Evolutionary conservation across 2,888 invertebrate species (phyloP), one percentile per base, ranked within the genome.

Genomic region (Eutolmus rufibarbis): DNA sequence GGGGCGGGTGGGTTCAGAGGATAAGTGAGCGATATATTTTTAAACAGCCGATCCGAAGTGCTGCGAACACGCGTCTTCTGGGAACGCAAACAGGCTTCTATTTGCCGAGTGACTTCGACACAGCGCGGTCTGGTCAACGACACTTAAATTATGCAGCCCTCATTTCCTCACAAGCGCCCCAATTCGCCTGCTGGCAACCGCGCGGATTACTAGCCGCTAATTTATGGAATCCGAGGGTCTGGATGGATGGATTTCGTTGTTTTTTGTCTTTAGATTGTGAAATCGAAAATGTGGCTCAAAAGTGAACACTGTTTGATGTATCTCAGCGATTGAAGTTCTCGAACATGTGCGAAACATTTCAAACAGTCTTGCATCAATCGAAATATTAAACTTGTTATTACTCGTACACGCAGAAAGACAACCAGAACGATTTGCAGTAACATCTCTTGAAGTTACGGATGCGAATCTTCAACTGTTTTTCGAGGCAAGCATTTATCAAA

Each of bases 101-200:
- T 79, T 79, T 79, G 51, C 28, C 23, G 2, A 79, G 23, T 12
- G 28, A 23, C 79, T 19, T 76, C 76, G 19, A n/a, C 9, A 8
- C 2, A 46, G 5, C 23, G 78, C 16, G 28, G 28, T 12, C 16
- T 79, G 79, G 79, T 79, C 79, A 79, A 51, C 40, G 79, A 79
- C 79, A 79, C 56, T 46, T 79, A 79, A 79, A 79, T 79, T 79
- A 79, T 79, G 79, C 51, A 79, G 79, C 51, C 79, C 79, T 31
- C 51, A 79, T 79, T 51, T 46, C 51, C 31, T 46, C 31, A 51
- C n/a, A 46, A 78, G 40, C 31, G 51, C 79, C 51, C 51, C 51
- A 79, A 51, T 56, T 79, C 46, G 40, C 31, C 31, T 16, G 46
- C 1, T 19, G 14, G 31, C 46, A 5, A 40, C 14, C 37, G 46